Conservation (phyloP, 2,113 vertebrate genomes). For the Silurus glanis region DNA sequence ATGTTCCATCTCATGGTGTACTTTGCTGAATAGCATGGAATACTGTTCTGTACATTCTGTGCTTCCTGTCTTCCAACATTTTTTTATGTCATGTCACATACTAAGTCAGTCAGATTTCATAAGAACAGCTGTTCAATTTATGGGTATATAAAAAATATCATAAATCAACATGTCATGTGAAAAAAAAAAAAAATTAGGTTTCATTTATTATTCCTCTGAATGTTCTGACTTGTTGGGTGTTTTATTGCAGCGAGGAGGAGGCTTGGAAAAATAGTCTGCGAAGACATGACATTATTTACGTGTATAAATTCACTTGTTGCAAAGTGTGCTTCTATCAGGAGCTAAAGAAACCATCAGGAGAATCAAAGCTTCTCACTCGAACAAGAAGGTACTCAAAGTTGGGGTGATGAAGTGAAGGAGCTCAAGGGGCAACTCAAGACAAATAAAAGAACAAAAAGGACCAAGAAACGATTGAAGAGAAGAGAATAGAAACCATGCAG, state of each 20-base stretch:
- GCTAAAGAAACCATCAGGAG: background rate
- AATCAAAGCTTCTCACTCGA: slow-evolving; percentile 27
- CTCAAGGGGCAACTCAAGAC: background rate
- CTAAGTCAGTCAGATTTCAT: slow-evolving; percentile 27
- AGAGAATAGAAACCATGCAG: background rate
- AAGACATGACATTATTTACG: slow-evolving; percentile 6
- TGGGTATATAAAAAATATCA: background rate
- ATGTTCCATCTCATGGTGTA: background rate
- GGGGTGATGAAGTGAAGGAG: slow-evolving; percentile 13
- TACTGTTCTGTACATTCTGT: background rate
- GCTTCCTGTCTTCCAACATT: background rate
- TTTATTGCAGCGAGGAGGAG: slow-evolving; percentile 36
- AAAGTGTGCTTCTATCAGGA: slow-evolving; percentile 23
- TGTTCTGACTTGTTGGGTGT: slow-evolving; percentile 37
- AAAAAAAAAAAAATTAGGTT: slow-evolving; percentile 34
- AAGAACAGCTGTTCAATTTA: slow-evolving; percentile 30
- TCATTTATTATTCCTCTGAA: slow-evolving; percentile 52
- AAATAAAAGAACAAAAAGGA: slow-evolving; percentile 24
- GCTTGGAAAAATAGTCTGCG: slow-evolving; percentile 32
- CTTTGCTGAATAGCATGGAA: background rate
- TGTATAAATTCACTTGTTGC: slow-evolving; percentile 47
- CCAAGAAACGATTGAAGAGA: background rate
- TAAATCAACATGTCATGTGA: slow-evolving; percentile 33
- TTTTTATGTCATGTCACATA: slow-evolving; percentile 29
- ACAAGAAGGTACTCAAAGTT: slow-evolving; percentile 43